Conservation (phyloP, 2,888 invertebrate species). For the Pedicia rivosa region DNA sequence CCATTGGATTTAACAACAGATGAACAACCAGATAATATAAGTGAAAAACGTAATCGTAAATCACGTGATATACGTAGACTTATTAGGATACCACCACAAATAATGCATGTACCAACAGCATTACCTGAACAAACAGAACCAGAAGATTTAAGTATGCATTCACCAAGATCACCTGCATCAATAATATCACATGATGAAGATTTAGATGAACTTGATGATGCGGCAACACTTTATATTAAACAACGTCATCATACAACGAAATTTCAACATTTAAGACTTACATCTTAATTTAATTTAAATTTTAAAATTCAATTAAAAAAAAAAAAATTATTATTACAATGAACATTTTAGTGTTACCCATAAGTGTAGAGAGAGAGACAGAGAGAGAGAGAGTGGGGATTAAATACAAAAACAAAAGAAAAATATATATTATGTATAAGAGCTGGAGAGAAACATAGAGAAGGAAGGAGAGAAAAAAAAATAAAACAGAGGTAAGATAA, state of each 20-base stretch:
- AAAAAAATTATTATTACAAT: not conserved
- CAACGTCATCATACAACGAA: too few relatives aligned
- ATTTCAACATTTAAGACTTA: not conserved
- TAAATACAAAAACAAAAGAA: constrained; percentile 1
- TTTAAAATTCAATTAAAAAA: not conserved
- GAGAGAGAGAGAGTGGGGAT: too few relatives aligned
- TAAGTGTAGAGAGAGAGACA: too few relatives aligned
- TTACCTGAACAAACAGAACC: constrained; percentile 81
- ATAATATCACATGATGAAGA: constrained; percentile 33
- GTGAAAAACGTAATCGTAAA: constrained; percentile 29
- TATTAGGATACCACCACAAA: constrained; percentile 30
- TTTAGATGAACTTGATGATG: constrained; percentile 37
- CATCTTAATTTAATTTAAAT: not conserved
- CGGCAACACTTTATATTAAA: constrained; percentile 35
- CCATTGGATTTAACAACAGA: constrained; percentile 33
- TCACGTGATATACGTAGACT: constrained; percentile 36
- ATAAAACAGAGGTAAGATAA: too few relatives aligned
- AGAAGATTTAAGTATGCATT: constrained; percentile 68
- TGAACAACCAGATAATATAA: constrained; percentile 21
- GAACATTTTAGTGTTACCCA: not conserved
- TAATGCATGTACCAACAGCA: constrained; percentile 21
- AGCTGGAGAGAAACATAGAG: too few relatives aligned
- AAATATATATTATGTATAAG: too few relatives aligned
- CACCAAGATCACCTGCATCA: constrained; percentile 25
- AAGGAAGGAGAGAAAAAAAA: too few relatives aligned